Percentiles rank a stretch among this genome's conserved stretches.
Evolutionary conservation across 2,113 vertebrate species (phyloP).

Genomic region (Pseudorhombus dupliciocellatus): DNA sequence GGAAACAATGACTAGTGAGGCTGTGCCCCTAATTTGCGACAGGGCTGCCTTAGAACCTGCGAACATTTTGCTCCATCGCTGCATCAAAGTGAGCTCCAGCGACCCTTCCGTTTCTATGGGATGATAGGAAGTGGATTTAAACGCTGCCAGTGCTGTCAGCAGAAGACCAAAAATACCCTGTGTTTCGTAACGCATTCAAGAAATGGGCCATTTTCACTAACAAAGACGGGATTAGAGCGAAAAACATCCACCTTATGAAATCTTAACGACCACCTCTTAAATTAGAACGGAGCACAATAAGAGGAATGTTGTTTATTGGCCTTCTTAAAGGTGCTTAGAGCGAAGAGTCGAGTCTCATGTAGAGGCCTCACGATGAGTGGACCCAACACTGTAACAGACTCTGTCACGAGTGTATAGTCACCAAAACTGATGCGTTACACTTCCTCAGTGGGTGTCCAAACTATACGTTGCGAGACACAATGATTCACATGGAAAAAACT

Average conservation of each 20-base stretch:
- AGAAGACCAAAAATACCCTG: constrained; percentile 54
- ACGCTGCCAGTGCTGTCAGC: constrained; percentile 40
- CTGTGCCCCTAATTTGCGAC: not conserved
- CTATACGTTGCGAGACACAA: too few relatives aligned
- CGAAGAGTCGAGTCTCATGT: too few relatives aligned
- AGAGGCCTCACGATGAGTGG: too few relatives aligned
- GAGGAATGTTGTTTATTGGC: not conserved
- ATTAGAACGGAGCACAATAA: not conserved
- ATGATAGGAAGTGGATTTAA: constrained; percentile 43
- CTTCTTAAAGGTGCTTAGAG: not conserved
- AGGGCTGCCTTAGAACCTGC: not conserved
- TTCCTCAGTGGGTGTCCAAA: too few relatives aligned
- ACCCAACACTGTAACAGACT: not conserved
- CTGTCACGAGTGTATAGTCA: not conserved
- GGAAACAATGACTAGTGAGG: too few relatives aligned
- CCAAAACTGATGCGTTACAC: not conserved
- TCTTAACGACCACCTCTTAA: constrained; percentile 37
- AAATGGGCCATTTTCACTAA: constrained; percentile 52
- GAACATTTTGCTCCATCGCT: not conserved
- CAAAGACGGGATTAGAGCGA: constrained; percentile 54
- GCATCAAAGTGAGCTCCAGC: constrained; percentile 37
- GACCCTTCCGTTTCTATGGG: constrained; percentile 31
- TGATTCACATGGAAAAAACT: not conserved
- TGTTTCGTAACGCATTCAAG: constrained; percentile 53
- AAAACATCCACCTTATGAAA: constrained; percentile 41